Evolutionary conservation across 2,888 invertebrate species (phyloP), one percentile per base, ranked within the genome.

Genomic region (Trachelus troglodyta): DNA sequence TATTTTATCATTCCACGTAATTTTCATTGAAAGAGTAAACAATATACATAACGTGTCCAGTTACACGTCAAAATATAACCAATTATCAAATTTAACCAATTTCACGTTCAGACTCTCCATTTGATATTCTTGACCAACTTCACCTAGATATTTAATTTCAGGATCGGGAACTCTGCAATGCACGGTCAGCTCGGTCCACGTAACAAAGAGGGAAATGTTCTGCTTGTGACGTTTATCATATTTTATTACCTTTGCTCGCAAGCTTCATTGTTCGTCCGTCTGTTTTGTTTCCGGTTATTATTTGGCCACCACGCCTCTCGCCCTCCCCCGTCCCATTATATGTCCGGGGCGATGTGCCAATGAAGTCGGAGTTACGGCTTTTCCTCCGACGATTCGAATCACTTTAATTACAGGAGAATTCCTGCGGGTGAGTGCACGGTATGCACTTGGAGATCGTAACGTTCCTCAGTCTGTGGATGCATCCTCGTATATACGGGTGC

Each of bases 251-350:
- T 86, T 83, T 83, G 85, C 83, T 83, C 80, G 83, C 83, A 81
- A 83, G 84, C 83, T 83, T 86, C 84, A 89, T 87, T 89, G 87
- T 89, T 86, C 83, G 85, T 83, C 83, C 84, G 85, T 87, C 86
- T 87, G 87, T 88, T 89, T 88, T 88, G 87, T 88, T 88, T 88
- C 87, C 86, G 85, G 87, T 86, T 86, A 87, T 89, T 87, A 88
- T 86, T 88, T 83, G 81, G 83, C 81, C 82, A 80, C 75, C 80
- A 73, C 73, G 69, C 78, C 75, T 75, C 80, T 76, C 78, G 73
- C 69, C 40, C n/a, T 3, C 12, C 12, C 73, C 71, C 83, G 69
- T 76, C 73, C 75, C 79, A 78, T 80, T 80, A 82, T 83, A 82
- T 79, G 71, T 79, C 34, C 81, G 82, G 56, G 80, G 78, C 79